These are phyloP conservation scores for Dicrurus megarhynchus DNA, from an alignment of 2,113 vertebrate genomes.

Conservation along the genomic window DNA sequence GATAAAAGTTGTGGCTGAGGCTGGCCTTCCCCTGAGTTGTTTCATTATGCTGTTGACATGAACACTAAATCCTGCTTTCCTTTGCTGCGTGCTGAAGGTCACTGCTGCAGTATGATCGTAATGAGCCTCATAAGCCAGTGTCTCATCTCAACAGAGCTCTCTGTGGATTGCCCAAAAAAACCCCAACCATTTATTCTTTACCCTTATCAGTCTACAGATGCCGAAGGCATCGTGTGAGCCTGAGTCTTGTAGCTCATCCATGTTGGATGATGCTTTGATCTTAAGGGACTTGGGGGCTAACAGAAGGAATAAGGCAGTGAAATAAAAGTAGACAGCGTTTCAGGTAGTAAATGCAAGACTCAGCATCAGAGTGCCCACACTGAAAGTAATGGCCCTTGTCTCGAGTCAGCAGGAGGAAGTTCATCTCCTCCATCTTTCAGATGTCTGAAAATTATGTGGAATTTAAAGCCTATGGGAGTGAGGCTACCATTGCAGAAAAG, in stretches of 20 bases:
- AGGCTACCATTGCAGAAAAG: background rate
- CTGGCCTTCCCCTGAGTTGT: constrained; percentile 54
- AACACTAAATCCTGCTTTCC: constrained; percentile 65
- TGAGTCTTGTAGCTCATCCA: constrained; percentile 16
- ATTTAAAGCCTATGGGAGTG: background rate
- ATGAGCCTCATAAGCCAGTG: constrained; percentile 53
- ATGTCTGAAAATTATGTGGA: background rate
- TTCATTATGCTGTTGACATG: constrained; percentile 66
- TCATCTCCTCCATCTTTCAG: background rate
- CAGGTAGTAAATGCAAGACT: background rate
- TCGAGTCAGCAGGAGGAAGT: background rate
- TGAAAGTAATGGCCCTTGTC: background rate
- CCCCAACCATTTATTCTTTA: constrained; percentile 32
- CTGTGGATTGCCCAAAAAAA: background rate
- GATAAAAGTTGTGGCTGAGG: constrained; percentile 50
- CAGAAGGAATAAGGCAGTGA: background rate
- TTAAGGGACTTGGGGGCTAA: background rate
- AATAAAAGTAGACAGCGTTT: background rate
- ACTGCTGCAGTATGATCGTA: constrained; percentile 34
- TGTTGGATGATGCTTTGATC: background rate
- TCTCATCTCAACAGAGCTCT: constrained; percentile 48
- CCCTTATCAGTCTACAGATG: background rate
- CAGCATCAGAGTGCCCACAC: background rate
- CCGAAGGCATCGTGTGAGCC: background rate
- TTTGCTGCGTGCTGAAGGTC: constrained; percentile 66